These are phyloP conservation scores for Amblyjoppa proteus DNA, from an alignment of 2,888 invertebrate genomes.

Conservation along the genomic window DNA sequence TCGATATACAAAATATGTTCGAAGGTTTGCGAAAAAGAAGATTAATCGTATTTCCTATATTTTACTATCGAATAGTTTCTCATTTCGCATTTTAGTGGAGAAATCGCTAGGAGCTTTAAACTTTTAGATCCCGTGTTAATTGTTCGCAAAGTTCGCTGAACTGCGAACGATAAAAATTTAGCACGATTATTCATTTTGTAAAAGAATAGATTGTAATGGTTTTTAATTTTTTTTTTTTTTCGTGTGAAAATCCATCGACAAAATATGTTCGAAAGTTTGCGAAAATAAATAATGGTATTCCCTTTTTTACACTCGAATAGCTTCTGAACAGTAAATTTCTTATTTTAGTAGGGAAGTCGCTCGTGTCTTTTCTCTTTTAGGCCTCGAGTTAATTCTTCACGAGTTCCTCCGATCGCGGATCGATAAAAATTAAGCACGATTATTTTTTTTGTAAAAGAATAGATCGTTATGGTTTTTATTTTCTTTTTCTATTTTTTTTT, in stretches of 20 bases:
- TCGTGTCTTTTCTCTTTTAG: too few relatives aligned
- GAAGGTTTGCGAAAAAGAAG: not conserved
- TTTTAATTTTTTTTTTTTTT: not conserved
- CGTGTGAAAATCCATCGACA: not conserved
- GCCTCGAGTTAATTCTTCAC: too few relatives aligned
- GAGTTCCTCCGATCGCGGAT: too few relatives aligned
- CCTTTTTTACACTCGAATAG: not conserved
- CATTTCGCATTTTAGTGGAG: too few relatives aligned
- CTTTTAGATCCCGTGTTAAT: not conserved
- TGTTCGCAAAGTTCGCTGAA: not conserved
- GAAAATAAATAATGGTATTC: not conserved
- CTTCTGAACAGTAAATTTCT: not conserved
- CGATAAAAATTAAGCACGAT: too few relatives aligned
- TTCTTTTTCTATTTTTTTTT: not conserved
- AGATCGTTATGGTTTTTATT: not conserved
- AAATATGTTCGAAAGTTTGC: slow-evolving; percentile 2
- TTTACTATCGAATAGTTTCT: too few relatives aligned
- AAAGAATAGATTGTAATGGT: not conserved
- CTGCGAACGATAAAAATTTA: not conserved
- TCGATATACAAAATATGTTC: not conserved
- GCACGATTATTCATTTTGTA: too few relatives aligned
- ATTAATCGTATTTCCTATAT: too few relatives aligned
- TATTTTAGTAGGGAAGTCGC: not conserved
- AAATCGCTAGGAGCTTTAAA: too few relatives aligned
- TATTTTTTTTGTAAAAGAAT: not conserved